Percentiles rank a stretch among this genome's conserved stretches.
Conservation (phyloP, 92 coral and sea anemone species). For the Heliopora coerulea region DNA sequence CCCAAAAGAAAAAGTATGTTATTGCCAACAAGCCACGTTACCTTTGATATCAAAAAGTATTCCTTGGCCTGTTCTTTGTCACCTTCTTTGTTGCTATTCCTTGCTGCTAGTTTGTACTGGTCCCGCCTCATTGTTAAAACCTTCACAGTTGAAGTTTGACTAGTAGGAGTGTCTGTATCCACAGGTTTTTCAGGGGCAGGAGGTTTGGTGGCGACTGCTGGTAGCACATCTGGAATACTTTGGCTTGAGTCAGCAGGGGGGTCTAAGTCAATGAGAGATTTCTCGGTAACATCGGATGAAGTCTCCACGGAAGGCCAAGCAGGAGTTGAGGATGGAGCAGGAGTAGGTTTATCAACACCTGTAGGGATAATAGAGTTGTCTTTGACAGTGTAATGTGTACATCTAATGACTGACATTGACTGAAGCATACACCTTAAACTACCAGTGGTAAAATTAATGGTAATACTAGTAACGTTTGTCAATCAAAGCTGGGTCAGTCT, state of each 20-base stretch:
- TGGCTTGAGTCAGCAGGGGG: constrained; percentile 5
- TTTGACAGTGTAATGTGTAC: too few species aligned
- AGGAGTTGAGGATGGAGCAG: neutral
- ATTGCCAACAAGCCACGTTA: too few species aligned
- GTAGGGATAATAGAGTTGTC: neutral
- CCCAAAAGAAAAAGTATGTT: too few species aligned
- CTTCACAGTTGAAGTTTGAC: constrained; percentile 46
- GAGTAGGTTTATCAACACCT: constrained; percentile 14
- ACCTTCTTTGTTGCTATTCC: constrained; percentile 82
- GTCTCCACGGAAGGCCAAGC: neutral
- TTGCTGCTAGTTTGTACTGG: constrained; percentile 84
- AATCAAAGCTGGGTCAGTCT: too few species aligned
- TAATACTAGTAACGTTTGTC: too few species aligned
- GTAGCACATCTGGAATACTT: constrained; percentile 38
- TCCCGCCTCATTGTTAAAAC: constrained; percentile 62
- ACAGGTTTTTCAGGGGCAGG: constrained; percentile 7
- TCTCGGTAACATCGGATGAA: constrained; percentile 9
- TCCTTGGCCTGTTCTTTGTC: constrained; percentile 79
- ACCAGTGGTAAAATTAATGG: too few species aligned
- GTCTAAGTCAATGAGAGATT: constrained; percentile 32
- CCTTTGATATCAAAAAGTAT: constrained; percentile 83
- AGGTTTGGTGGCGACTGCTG: constrained; percentile 47
- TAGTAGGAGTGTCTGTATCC: constrained; percentile 13
- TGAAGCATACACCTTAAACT: too few species aligned
- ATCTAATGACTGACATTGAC: too few species aligned